phyloP scores from a whole-genome alignment of 2,888 invertebrate genomes.

The Epirrita christyi region DNA sequence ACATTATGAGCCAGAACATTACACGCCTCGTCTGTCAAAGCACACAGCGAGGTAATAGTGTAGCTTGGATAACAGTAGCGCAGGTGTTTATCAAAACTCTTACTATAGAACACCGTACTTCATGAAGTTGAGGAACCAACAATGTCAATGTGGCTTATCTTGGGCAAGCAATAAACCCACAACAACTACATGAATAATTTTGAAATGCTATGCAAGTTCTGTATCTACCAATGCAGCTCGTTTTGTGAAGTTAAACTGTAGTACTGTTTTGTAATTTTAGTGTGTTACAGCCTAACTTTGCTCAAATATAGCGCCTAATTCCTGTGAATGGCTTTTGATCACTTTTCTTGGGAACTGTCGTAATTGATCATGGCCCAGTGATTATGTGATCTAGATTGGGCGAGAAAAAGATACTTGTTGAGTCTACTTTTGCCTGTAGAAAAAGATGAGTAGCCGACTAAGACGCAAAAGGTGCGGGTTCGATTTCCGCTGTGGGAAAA shows the following conservation, averaged over 20 bases:
- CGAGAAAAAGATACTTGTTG: background rate
- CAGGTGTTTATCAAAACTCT: background rate
- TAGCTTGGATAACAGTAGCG: background rate
- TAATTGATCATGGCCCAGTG: background rate
- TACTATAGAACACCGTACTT: background rate
- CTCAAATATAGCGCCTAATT: background rate
- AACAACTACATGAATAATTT: background rate
- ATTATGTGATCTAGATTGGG: background rate
- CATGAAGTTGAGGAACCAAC: background rate
- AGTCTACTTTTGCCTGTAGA: no score
- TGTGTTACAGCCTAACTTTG: background rate
- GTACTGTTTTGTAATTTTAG: background rate
- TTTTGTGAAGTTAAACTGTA: background rate
- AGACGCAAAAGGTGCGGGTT: no score
- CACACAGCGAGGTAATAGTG: background rate
- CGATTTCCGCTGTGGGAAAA: no score
- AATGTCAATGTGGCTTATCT: background rate
- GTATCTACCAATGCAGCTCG: background rate
- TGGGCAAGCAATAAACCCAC: background rate
- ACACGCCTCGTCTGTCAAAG: constrained; percentile 9
- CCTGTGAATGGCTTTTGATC: constrained; percentile 3
- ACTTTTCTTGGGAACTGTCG: constrained; percentile 2
- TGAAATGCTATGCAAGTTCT: no score
- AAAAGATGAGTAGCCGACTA: no score
- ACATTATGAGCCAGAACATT: constrained; percentile 4